Conservation (phyloP, 1,140 invertebrate genomes). For the Psilanteris sp. region DNA sequence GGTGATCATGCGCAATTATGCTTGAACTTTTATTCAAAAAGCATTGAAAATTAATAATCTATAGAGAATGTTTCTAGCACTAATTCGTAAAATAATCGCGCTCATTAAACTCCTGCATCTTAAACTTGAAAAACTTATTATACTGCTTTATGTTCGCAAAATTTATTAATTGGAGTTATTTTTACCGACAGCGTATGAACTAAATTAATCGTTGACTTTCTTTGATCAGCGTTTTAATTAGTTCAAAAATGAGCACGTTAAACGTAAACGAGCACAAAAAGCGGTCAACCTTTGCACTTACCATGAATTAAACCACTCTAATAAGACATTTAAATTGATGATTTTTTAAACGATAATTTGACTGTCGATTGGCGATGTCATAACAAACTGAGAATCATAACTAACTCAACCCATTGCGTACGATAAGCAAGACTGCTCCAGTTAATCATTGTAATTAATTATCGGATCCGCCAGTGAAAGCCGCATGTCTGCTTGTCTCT, state of each 20-base stretch:
- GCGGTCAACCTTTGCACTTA: conserved; percentile 6
- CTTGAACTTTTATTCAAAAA: conserved; percentile 22
- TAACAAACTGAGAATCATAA: conserved; percentile 44
- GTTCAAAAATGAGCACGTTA: conserved; percentile 8
- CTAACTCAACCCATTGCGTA: conserved; percentile 32
- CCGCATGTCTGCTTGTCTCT: conserved; percentile 48
- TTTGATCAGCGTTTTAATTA: conserved; percentile 29
- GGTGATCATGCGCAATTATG: conserved; percentile 16
- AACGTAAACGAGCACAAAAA: conserved; percentile 16
- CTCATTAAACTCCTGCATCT: too few relatives aligned
- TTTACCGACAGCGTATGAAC: conserved; percentile 7
- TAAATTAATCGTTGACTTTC: conserved; percentile 27
- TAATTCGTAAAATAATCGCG: conserved; percentile 1
- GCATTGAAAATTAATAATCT: conserved; percentile 44
- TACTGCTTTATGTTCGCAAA: conserved; percentile 1
- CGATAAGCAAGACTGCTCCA: conserved; percentile 54
- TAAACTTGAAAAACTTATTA: too few relatives aligned
- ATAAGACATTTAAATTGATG: conserved; percentile 26
- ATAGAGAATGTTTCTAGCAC: conserved; percentile 24
- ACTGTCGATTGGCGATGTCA: conserved; percentile 44
- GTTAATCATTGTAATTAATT: conserved; percentile 64
- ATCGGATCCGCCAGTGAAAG: conserved; percentile 62
- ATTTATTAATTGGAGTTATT: conserved; percentile 11
- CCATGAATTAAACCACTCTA: conserved; percentile 3
- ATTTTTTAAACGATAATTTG: conserved; percentile 37